A percentile compares a stretch with the other conserved stretches of the same genome.
These are phyloP conservation scores for Apamea monoglypha DNA, from an alignment of 2,888 invertebrate genomes.

Conservation along the genomic window DNA sequence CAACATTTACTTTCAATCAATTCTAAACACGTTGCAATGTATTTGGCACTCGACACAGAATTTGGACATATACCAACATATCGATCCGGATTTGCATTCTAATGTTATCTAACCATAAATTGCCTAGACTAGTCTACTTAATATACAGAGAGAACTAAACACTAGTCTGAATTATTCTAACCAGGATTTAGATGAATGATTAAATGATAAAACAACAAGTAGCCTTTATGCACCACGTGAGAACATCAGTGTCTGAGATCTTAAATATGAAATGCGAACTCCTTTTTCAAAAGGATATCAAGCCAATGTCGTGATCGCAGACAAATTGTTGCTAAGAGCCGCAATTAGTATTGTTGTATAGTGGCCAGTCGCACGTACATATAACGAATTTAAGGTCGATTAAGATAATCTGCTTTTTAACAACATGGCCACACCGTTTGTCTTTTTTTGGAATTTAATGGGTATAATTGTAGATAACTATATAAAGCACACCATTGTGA, in stretches of 20 bases:
- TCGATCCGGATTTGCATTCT: conserved; percentile 27
- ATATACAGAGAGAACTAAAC: not conserved
- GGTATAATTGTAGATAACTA: not conserved
- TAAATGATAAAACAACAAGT: conserved; percentile 32
- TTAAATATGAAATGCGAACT: conserved; percentile 42
- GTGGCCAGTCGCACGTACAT: conserved; percentile 22
- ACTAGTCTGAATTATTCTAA: not conserved
- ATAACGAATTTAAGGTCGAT: conserved; percentile 34
- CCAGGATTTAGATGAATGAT: not conserved
- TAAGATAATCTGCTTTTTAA: conserved; percentile 34
- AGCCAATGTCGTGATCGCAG: conserved; percentile 49
- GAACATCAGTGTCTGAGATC: conserved; percentile 49
- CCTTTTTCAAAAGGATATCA: conserved; percentile 50
- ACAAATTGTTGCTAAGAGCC: conserved; percentile 55
- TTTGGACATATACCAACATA: conserved; percentile 11
- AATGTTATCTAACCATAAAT: conserved; percentile 14
- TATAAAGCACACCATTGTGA: not conserved
- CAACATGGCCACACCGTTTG: conserved; percentile 8
- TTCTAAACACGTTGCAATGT: not conserved
- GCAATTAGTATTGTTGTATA: conserved; percentile 55
- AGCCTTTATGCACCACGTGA: conserved; percentile 41
- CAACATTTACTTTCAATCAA: conserved; percentile 14
- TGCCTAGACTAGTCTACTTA: not conserved
- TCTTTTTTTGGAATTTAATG: conserved; percentile 1
- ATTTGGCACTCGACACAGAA: conserved; percentile 31